Percentiles rank a stretch among this genome's conserved stretches.
phyloP scores from a whole-genome alignment of 2,113 vertebrate genomes.

The Chamaea fasciata region DNA sequence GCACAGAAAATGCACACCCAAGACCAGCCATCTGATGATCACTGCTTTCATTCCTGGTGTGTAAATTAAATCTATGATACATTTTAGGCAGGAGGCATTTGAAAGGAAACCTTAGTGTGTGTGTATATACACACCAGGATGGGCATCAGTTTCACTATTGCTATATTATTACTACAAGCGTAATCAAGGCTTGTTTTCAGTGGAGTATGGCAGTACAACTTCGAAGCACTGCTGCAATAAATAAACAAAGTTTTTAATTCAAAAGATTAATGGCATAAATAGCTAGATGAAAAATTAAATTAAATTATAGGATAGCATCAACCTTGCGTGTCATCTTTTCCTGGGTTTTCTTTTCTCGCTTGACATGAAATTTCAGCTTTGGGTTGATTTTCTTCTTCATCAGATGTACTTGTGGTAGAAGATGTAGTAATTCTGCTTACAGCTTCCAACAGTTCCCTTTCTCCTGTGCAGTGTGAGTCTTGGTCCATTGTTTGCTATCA shows the following conservation, averaged over 20 bases:
- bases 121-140: not conserved
- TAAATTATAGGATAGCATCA: not conserved
- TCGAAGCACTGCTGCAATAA: not conserved
- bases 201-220: not conserved
- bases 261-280: not conserved
- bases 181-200: not conserved
- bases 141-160: not conserved
- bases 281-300: not conserved
- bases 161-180: not conserved
- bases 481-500: slow-evolving; percentile 31
- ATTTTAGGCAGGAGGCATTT: not conserved
- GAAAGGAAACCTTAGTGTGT: not conserved
- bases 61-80: not conserved
- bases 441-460: not conserved
- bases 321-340: not conserved
- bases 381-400: not conserved
- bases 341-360: not conserved
- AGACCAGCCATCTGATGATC: not conserved
- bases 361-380: not conserved
- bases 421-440: not conserved
- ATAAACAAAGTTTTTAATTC: not conserved
- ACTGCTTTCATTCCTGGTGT: not conserved
- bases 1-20: not conserved
- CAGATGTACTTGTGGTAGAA: not conserved
- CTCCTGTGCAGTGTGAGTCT: not conserved